phyloP scores from a whole-genome alignment of 2,888 invertebrate species.

The Merodon equestris region DNA sequence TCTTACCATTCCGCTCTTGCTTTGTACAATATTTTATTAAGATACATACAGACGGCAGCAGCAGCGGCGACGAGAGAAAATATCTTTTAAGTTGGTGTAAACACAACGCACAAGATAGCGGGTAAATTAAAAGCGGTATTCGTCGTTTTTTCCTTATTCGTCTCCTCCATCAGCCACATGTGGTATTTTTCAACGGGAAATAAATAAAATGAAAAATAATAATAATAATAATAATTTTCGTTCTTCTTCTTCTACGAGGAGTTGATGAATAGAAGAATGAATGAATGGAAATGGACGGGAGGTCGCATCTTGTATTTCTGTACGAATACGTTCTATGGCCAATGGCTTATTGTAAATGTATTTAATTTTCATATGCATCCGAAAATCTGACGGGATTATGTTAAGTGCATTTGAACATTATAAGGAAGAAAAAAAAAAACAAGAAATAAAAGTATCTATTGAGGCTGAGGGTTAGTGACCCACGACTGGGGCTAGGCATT shows the following conservation, averaged over 20 bases:
- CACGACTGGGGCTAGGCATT: conserved; percentile 20
- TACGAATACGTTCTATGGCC: conserved; percentile 25
- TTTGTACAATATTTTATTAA: conserved; percentile 59
- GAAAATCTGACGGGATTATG: conserved; percentile 61
- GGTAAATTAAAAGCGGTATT: conserved; percentile 66
- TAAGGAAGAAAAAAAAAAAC: conserved; percentile 26
- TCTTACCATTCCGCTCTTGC: conserved; percentile 48
- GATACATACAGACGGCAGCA: conserved; percentile 48
- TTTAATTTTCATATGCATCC: conserved; percentile 54
- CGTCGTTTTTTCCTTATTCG: conserved; percentile 45
- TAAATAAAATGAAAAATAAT: conserved; percentile 67
- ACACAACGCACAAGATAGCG: conserved; percentile 63
- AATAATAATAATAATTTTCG: conserved; percentile 62
- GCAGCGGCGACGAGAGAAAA: conserved; percentile 49
- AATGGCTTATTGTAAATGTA: conserved; percentile 18
- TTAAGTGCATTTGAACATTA: conserved; percentile 56
- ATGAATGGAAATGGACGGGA: conserved; percentile 66
- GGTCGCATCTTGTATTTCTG: conserved; percentile 68
- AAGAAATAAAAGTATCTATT: conserved; percentile 5
- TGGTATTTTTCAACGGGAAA: conserved; percentile 64
- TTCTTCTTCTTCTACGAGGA: conserved; percentile 48
- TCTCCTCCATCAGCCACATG: conserved; percentile 49
- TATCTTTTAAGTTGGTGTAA: conserved; percentile 69
- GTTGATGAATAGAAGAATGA: conserved; percentile 62
- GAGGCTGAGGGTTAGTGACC: conserved; percentile 37